These are phyloP conservation scores for Drosophila prostipennis DNA, from an alignment of 2,888 invertebrate genomes.

Conservation along the genomic window DNA sequence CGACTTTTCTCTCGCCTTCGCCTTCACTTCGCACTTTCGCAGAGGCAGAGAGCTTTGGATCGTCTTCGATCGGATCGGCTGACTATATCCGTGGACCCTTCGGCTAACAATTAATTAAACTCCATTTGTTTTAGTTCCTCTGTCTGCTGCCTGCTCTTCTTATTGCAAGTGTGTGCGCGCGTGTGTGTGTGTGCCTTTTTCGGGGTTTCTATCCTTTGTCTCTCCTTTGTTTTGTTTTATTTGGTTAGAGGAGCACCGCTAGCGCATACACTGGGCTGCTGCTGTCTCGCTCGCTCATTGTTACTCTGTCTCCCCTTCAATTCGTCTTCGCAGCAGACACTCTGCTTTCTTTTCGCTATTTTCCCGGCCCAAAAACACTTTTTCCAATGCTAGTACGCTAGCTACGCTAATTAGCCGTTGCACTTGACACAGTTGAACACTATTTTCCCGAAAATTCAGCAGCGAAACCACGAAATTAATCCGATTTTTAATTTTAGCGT, in stretches of 20 bases:
- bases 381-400: neutral
- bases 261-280: conserved; percentile 46
- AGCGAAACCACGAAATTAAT: conserved; percentile 15
- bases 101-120: conserved; percentile 22
- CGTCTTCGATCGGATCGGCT: conserved; percentile 1
- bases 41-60: conserved; percentile 2
- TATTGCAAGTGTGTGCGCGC: conserved; percentile 61
- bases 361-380: conserved; percentile 8
- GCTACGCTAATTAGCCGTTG: neutral
- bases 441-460: conserved; percentile 1
- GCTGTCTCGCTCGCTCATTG: conserved; percentile 67
- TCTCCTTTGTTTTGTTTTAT: conserved; percentile 80
- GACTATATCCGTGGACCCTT: conserved; percentile 15
- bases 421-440: conserved; percentile 14
- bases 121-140: conserved; percentile 52
- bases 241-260: conserved; percentile 73
- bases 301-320: conserved; percentile 66
- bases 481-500: conserved; percentile 8
- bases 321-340: conserved; percentile 55
- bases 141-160: conserved; percentile 65
- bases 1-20: conserved; percentile 27
- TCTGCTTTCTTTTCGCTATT: conserved; percentile 21
- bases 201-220: conserved; percentile 80
- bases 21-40: conserved; percentile 28
- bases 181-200: conserved; percentile 66